Evolutionary conservation across 2,113 vertebrate genomes (phyloP).

Genomic region (Pao palembangensis): DNA sequence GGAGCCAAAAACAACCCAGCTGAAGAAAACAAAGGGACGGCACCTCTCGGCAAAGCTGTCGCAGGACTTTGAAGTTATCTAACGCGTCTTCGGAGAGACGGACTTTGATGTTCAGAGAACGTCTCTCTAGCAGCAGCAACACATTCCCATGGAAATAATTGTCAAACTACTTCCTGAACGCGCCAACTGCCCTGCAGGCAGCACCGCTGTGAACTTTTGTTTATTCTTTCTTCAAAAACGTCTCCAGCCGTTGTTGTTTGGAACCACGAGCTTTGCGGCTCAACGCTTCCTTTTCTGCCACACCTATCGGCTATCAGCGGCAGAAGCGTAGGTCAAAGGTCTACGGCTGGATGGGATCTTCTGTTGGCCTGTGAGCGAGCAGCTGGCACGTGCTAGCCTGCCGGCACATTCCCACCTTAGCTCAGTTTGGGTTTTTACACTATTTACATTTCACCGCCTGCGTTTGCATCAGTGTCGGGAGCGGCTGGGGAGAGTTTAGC

Average conservation of each 20-base stretch:
- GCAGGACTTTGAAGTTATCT: conserved; percentile 71
- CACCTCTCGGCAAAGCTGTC: conserved; percentile 62
- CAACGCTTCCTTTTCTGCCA: too few relatives aligned
- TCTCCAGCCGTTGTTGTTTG: conserved; percentile 19
- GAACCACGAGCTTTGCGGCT: conserved; percentile 14
- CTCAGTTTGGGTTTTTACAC: background rate
- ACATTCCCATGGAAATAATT: conserved; percentile 65
- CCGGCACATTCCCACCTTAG: background rate
- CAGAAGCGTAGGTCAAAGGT: too few relatives aligned
- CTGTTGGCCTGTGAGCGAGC: too few relatives aligned
- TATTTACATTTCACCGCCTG: conserved; percentile 48
- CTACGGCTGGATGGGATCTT: too few relatives aligned
- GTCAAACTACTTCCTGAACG: conserved; percentile 53
- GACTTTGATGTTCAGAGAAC: conserved; percentile 69
- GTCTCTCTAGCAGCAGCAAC: conserved; percentile 55
- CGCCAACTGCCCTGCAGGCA: conserved; percentile 48
- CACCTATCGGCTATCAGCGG: too few relatives aligned
- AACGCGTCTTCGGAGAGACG: conserved; percentile 66
- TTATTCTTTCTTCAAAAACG: conserved; percentile 38
- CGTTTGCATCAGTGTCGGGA: conserved; percentile 49
- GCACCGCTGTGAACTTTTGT: conserved; percentile 36
- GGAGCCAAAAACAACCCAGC: conserved; percentile 52
- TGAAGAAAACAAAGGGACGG: conserved; percentile 57
- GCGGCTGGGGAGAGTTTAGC: conserved; percentile 55
- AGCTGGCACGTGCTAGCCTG: too few relatives aligned